Evolutionary conservation across 1,140 invertebrate genomes (phyloP), one percentile per base, ranked within the genome.

Genomic region (Phymorhynchus buccinoides): DNA sequence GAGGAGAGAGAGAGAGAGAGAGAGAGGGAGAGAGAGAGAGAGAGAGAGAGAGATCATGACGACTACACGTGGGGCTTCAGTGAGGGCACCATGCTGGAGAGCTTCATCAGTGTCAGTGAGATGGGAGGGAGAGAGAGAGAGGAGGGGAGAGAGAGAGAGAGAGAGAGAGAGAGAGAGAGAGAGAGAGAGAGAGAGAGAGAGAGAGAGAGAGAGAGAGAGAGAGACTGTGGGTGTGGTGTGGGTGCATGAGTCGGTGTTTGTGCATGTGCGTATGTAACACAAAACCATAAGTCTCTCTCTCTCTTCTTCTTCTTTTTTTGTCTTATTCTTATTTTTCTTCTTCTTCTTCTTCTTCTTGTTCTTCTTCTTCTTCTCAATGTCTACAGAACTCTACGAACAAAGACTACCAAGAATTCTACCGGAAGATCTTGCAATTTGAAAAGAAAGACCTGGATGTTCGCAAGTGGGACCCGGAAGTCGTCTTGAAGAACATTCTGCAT

Each of bases 321-420:
- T 52, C 48, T 18, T 18, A 52, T 52, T 18, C 48, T 14, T 52
- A 9, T 9, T 48, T 48, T 18, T 48, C 18, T 48, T 48, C 44
- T 48, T 48, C 44, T 48, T 48, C 18, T 48, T 48, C 0, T 2
- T 52, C 48, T 18, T 18, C 48, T 52, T 1, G 12, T 18, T 52
- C 48, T 52, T 52, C 48, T 52, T 52, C 48, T 14, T 14, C 56
- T 22, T 62, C 22, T 62, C 18, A 9, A 18, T 48, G 44, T 62
- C 4, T 22, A 27, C 77, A 79, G 77, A 79, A 41, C 1, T 79
- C 77, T 3, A 79, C 22, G 18, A 48, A 52, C 77, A 35, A 48
- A 22, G 77, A 79, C 42, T 79, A 79, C 77, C 41, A 56, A 44
- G 1, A 9, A 27, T 79, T 44, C 44, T 79, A 79, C 42, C 42